phyloP scores from a whole-genome alignment of 1,140 invertebrate genomes.

The Drosophila pectinifera region DNA sequence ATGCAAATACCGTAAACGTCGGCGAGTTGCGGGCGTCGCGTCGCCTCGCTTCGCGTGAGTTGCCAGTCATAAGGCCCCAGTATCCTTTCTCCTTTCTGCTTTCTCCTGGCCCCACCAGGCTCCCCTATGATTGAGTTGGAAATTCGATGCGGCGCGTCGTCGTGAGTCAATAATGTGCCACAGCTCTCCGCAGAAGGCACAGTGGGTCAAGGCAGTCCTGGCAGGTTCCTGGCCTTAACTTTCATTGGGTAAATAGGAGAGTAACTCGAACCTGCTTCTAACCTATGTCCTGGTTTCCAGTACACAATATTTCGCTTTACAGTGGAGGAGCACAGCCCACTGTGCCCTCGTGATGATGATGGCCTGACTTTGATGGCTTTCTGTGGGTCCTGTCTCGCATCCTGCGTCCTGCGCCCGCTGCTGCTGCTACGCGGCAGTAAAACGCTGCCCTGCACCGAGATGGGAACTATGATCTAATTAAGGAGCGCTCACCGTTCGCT shows the following conservation, averaged over 20 bases:
- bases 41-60: slow-evolving; percentile 26
- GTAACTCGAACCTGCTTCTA: no score
- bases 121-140: slow-evolving; percentile 64
- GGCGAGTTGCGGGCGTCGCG: slow-evolving; percentile 13
- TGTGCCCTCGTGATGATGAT: no score
- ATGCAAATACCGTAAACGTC: slow-evolving; percentile 70
- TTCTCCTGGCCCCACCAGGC: no score
- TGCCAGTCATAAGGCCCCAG: slow-evolving; percentile 32
- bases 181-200: slow-evolving; percentile 2
- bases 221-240: not conserved
- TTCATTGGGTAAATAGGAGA: no score
- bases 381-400: slow-evolving; percentile 1
- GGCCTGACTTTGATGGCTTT: slow-evolving; percentile 27
- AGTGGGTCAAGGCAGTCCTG: no score
- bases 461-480: slow-evolving; percentile 70
- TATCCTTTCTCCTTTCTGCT: no score
- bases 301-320: no score
- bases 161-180: slow-evolving; percentile 59
- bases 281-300: no score
- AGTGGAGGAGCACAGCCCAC: no score
- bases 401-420: slow-evolving; percentile 4
- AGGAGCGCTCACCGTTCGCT: slow-evolving; percentile 49
- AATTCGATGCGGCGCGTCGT: slow-evolving; percentile 60
- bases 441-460: slow-evolving; percentile 34
- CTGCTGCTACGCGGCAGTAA: slow-evolving; percentile 30